phyloP scores from a whole-genome alignment of 2,797 vertebrate species.

The Pangasius krempfi region DNA sequence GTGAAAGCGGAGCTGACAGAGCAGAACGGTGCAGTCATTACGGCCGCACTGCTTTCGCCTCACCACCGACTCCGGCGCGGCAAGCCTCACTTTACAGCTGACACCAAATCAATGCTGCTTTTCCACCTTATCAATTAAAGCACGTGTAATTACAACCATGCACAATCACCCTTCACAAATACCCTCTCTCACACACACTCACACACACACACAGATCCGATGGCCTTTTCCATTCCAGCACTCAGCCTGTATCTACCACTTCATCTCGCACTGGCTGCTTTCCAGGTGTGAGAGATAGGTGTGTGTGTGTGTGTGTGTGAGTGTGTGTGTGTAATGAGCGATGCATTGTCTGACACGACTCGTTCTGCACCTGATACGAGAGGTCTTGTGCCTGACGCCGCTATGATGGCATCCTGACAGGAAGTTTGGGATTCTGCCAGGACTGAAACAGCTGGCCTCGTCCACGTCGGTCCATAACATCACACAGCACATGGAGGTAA shows the following conservation, averaged over 20 bases:
- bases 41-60: slow-evolving; percentile 38
- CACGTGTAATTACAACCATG: slow-evolving; percentile 79
- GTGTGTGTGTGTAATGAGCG: slow-evolving; percentile 34
- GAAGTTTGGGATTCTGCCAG: slow-evolving; percentile 71
- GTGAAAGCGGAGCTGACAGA: slow-evolving; percentile 71
- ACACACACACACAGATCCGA: slow-evolving; percentile 35
- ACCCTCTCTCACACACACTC: slow-evolving; percentile 14
- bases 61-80: slow-evolving; percentile 54
- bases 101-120: slow-evolving; percentile 82
- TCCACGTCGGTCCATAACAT: slow-evolving; percentile 32
- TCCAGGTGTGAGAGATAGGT: slow-evolving; percentile 41
- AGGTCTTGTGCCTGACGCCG: slow-evolving; percentile 39
- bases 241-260: slow-evolving; percentile 34
- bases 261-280: slow-evolving; percentile 39
- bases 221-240: slow-evolving; percentile 21
- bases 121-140: slow-evolving; percentile 84
- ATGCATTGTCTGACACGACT: slow-evolving; percentile 33
- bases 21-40: slow-evolving; percentile 80
- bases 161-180: slow-evolving; percentile 70
- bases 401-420: slow-evolving; percentile 26
- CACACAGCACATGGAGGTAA: slow-evolving; percentile 24
- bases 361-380: slow-evolving; percentile 51
- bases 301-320: slow-evolving; percentile 37
- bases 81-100: slow-evolving; percentile 63
- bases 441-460: slow-evolving; percentile 74